Evolutionary conservation across 2,113 vertebrate species (phyloP), one percentile per base, ranked within the genome.

Genomic region (Ictalurus punctatus): DNA sequence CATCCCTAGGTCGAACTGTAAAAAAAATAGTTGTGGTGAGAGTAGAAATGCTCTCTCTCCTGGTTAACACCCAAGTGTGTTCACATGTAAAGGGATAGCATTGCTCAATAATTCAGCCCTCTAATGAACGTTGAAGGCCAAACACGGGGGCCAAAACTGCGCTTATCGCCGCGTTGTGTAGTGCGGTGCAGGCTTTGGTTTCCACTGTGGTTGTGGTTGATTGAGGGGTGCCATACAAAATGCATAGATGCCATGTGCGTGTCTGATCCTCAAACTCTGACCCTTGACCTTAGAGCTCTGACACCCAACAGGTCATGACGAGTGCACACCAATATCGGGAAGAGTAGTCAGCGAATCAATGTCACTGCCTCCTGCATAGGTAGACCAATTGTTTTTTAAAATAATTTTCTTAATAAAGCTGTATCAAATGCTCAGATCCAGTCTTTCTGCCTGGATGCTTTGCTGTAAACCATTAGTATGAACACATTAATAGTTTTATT

Each of bases 51-150:
- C 94, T 91, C 84, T 96, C 92, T 96, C 92, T 96, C 94, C 95
- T 94, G 94, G 95, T 93, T 94, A 95, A 92, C 91, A 91, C 95
- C 89, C 90, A 92, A 93, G 91, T 91, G 91, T 93, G 94, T 92
- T 94, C 93, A 84, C 52, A 59, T 59, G 97, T 96, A 97, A 97
- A 97, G 94, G 93, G 96, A 98, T 97, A 96, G 95, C 89, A 65
- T 90, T 96, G 82, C 91, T 98, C 93, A 98, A 97, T 98, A 96
- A 98, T 98, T 97, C 93, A 95, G 95, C 93, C 93, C 87, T 65
- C 95, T 97, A 96, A 98, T 98, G 95, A 98, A 97, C 97, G 94
- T 97, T 97, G 96, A 97, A 96, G 93, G 95, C 93, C 94, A 94
- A 95, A 96, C 95, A 94, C 94, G 94, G 94, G 71, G 96, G 93